phyloP scores from a whole-genome alignment of 2,113 vertebrate genomes.

The Bos javanicus region DNA sequence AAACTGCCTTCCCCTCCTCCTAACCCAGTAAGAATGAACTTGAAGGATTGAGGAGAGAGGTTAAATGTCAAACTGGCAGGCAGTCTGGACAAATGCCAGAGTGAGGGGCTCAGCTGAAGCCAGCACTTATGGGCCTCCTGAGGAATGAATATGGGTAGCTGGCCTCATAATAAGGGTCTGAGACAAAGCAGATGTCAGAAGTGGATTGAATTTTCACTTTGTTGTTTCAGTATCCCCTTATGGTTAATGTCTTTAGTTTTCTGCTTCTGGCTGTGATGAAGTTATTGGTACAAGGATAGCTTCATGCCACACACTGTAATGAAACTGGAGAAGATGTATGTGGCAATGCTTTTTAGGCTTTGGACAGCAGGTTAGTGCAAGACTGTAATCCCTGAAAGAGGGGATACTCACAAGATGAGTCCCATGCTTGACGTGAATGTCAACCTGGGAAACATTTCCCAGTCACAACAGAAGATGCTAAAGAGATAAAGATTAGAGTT shows the following conservation, averaged over 20 bases:
- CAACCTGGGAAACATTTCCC: neutral
- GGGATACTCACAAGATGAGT: neutral
- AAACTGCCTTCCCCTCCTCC: neutral
- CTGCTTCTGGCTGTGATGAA: neutral
- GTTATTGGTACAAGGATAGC: neutral
- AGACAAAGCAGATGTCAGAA: neutral
- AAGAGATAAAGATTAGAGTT: neutral
- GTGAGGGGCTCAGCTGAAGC: neutral
- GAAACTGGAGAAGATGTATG: neutral
- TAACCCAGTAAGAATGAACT: neutral
- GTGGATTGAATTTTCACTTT: constrained; percentile 5
- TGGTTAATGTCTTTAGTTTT: neutral
- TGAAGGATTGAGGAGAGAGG: neutral
- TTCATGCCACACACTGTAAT: neutral
- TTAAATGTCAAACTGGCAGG: neutral
- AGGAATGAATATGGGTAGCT: neutral
- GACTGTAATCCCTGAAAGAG: neutral
- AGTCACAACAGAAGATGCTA: neutral
- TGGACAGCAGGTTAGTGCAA: neutral
- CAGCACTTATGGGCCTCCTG: neutral
- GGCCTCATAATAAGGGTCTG: neutral
- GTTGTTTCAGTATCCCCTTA: neutral
- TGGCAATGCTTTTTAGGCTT: neutral
- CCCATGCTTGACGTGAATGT: neutral
- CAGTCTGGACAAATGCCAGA: neutral